Base-by-base conservation (phyloP, 2,113 vertebrate species). In the Lutjanus erythropterus region DNA sequence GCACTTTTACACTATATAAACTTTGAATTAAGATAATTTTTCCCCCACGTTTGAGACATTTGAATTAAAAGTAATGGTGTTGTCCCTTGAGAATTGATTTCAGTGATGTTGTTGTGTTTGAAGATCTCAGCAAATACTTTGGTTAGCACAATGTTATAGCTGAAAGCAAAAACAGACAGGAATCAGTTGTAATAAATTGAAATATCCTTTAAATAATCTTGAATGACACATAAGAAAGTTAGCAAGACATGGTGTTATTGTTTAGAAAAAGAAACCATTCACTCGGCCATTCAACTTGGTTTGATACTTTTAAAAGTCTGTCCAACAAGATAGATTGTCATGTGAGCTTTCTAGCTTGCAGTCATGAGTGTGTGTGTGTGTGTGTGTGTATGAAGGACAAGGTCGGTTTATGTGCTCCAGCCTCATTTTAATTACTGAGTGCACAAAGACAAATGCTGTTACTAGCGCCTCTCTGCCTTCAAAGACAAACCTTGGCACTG, bases 401-500 rank as follows among this genome's bases (percentile, higher is more conserved):
- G 47, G 41, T 56, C 3, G 15, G 14, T 67, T 47, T 10, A 37
- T 53, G 55, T 50, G 60, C 70, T 74, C 23, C 59, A 71, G 75
- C 19, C 49, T 78, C 33, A 49, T 80, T 78, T 85, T 78, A 78
- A 78, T 78, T 53, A 78, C 68, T 25, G 47, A 66, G 47, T 35
- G 35, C 67, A 75, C 29, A 50, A 21, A 55, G 66, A 81, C 77
- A 78, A 78, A 89, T 33, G 11, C 47, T 29, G 59, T 37, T 70
- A 23, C 44, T 60, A 42, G 37, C 27, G 25, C 25, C 66, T 55
- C 66, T 64, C 8, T 66, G 71, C 47, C 55, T 67, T 71, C 73
- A 56, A 61, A 70, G 60, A 27, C 85, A 78, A 84, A 85, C 56
- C 12, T 29, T 53, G 60, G 67, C 69, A 74, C 16, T 42, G 29